A percentile compares a stretch with the other conserved stretches of the same genome.
Conservation (phyloP, 37 sponge, comb jelly and placozoan genomes). For the Spongia lamella region DNA sequence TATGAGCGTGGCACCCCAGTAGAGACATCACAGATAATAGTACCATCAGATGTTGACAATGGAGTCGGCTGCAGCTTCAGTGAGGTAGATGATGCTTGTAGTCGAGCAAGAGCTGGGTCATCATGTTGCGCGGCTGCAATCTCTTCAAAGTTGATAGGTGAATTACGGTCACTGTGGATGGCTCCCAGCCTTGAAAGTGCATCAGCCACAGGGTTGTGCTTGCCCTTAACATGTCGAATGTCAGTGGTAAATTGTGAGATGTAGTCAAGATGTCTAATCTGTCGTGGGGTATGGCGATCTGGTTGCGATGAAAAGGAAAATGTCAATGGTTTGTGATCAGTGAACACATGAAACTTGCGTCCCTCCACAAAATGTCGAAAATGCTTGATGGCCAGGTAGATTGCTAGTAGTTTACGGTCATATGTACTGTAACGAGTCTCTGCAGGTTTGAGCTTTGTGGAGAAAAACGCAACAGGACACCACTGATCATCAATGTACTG, state of each 20-base stretch:
- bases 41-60: neutral
- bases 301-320: slow-evolving; percentile 5
- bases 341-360: slow-evolving; percentile 26
- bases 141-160: neutral
- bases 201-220: slow-evolving; percentile 30
- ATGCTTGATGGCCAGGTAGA: slow-evolving; percentile 30
- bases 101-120: neutral
- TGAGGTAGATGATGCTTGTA: slow-evolving; percentile 6
- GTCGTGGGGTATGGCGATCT: slow-evolving; percentile 14
- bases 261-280: slow-evolving; percentile 13
- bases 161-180: too few species aligned
- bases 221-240: slow-evolving; percentile 18
- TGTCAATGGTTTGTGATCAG: slow-evolving; percentile 34
- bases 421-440: slow-evolving; percentile 47
- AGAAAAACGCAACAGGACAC: slow-evolving; percentile 30
- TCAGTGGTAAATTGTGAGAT: slow-evolving; percentile 33
- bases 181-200: slow-evolving; percentile 23
- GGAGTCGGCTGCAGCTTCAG: slow-evolving; percentile 25
- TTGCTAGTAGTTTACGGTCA: slow-evolving; percentile 40
- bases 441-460: slow-evolving; percentile 28
- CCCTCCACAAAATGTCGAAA: slow-evolving; percentile 52
- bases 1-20: slow-evolving; percentile 38
- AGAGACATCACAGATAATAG: slow-evolving; percentile 46
- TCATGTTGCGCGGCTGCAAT: neutral
- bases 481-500: neutral